Evolutionary conservation across 2,888 invertebrate species (phyloP).

Genomic region (Thysanoteuthis rhombus): DNA sequence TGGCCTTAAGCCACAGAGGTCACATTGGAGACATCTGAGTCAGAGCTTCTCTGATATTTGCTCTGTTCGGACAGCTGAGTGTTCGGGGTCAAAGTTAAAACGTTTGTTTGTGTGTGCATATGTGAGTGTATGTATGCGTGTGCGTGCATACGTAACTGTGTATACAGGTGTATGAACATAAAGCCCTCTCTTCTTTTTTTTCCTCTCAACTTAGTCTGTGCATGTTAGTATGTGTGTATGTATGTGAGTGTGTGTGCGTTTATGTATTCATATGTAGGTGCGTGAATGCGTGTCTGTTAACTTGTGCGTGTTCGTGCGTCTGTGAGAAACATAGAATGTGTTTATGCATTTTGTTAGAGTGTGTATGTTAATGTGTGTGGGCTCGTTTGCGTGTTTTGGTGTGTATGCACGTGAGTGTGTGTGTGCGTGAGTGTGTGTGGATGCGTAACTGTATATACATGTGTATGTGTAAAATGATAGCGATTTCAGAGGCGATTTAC

Average conservation of each 20-base stretch:
- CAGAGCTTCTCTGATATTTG: not conserved
- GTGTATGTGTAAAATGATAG: too few relatives aligned
- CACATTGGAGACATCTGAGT: not conserved
- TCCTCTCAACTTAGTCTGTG: not conserved
- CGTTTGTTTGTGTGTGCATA: not conserved
- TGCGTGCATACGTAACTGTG: not conserved
- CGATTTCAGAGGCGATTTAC: too few relatives aligned
- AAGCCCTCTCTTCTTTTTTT: not conserved
- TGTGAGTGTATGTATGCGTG: not conserved
- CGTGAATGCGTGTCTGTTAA: too few relatives aligned
- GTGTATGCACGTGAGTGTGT: not conserved
- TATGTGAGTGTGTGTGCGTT: not conserved
- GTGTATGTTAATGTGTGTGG: not conserved
- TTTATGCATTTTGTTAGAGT: too few relatives aligned
- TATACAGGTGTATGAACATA: not conserved
- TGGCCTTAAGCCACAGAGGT: not conserved
- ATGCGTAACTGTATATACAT: too few relatives aligned
- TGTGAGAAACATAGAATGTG: too few relatives aligned
- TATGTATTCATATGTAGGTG: not conserved
- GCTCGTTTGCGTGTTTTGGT: too few relatives aligned
- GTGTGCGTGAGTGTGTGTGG: not conserved
- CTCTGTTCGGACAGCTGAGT: not conserved
- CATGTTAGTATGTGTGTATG: not conserved
- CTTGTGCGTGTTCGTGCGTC: too few relatives aligned
- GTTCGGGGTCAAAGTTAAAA: not conserved